Percentiles rank a stretch among this genome's conserved stretches.
These are phyloP conservation scores for Neoarius graeffei DNA, from an alignment of 2,113 vertebrate species.

Conservation along the genomic window DNA sequence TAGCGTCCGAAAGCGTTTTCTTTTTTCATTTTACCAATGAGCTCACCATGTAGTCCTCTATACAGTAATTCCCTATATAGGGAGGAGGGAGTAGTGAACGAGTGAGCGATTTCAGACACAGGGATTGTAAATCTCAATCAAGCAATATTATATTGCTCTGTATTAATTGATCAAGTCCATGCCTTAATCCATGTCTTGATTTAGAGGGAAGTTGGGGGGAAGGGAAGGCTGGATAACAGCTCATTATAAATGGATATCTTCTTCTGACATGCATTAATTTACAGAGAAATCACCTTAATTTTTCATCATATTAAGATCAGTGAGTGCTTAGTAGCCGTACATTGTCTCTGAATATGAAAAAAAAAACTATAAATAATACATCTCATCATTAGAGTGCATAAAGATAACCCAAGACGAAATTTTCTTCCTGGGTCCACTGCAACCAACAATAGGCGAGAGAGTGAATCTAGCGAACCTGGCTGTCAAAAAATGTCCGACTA, in stretches of 20 bases:
- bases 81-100: no score
- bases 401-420: background rate
- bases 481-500: slow-evolving; percentile 24
- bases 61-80: no score
- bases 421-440: slow-evolving; percentile 21
- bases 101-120: no score
- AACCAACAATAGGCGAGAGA: slow-evolving; percentile 22
- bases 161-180: slow-evolving; percentile 19
- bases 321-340: background rate
- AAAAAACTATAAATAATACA: background rate
- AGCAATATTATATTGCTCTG: background rate
- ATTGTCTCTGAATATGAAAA: background rate
- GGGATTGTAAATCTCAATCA: background rate
- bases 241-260: background rate
- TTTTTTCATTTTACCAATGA: no score
- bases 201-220: background rate
- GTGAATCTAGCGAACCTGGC: background rate
- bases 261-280: slow-evolving; percentile 11
- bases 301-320: background rate
- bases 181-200: background rate
- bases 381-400: background rate
- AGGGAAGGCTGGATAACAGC: background rate
- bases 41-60: no score
- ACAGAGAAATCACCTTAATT: slow-evolving; percentile 3
- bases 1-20: no score